Evolutionary conservation across 2,113 vertebrate genomes (phyloP).

Genomic region (Nasalis larvatus): DNA sequence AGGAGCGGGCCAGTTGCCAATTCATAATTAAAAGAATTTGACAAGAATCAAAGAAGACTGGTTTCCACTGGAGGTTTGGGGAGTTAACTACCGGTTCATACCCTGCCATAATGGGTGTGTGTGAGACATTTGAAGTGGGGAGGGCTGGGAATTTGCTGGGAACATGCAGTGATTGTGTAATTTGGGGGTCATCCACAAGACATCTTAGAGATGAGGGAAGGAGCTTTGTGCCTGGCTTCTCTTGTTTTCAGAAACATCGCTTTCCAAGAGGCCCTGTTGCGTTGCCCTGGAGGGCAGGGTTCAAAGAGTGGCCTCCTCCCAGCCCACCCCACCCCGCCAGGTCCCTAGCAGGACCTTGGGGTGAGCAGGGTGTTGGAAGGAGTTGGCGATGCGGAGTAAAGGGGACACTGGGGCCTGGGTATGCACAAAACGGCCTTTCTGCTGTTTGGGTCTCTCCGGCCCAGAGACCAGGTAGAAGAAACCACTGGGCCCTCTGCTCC

Average conservation of each 20-base stretch:
- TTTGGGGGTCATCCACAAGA: rapidly evolving
- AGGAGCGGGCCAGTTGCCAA: not conserved
- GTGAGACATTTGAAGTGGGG: not conserved
- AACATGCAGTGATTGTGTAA: not conserved
- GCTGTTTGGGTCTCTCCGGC: not conserved
- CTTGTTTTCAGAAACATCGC: rapidly evolving
- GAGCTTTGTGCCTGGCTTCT: not conserved
- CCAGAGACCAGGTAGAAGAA: not conserved
- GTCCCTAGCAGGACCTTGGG: not conserved
- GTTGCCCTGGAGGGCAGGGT: not conserved
- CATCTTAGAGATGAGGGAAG: not conserved
- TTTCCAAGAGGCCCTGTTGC: rapidly evolving
- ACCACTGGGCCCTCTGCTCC: not conserved
- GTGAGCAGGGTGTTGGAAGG: too few species aligned
- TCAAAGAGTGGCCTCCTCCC: not conserved
- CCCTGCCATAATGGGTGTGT: not conserved
- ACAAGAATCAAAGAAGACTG: conserved; percentile 60
- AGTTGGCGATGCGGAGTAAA: rapidly evolving
- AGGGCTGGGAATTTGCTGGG: not conserved
- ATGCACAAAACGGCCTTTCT: not conserved
- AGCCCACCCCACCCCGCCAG: not conserved
- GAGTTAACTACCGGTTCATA: conserved; percentile 33
- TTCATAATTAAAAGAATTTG: conserved; percentile 65
- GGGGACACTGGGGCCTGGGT: rapidly evolving
- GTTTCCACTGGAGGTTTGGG: conserved; percentile 23